These are phyloP conservation scores for Caenorhabditis remanei DNA, from an alignment of 1,140 invertebrate species.

Conservation along the genomic window DNA sequence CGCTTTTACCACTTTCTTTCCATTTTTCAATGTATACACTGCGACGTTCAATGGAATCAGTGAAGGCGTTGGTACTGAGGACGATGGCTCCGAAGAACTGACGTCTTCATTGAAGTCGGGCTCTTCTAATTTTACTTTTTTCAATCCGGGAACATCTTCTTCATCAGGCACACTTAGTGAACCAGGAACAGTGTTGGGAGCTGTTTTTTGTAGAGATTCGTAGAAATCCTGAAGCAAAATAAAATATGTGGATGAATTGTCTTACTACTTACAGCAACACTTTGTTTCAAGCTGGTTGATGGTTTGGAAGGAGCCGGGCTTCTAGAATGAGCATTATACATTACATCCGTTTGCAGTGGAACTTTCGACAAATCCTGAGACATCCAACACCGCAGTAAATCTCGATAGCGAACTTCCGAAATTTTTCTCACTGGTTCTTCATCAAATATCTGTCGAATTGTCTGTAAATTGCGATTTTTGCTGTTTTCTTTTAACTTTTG, in stretches of 20 bases:
- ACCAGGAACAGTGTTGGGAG: no score
- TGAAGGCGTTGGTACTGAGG: neutral
- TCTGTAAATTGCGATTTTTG: neutral
- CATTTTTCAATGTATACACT: conserved; percentile 19
- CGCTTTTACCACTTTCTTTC: conserved; percentile 17
- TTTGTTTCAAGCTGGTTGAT: no score
- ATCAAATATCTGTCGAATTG: neutral
- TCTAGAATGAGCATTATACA: no score
- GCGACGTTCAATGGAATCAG: neutral
- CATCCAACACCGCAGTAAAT: neutral
- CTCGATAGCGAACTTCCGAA: neutral
- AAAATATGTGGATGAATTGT: no score
- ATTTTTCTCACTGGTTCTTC: neutral
- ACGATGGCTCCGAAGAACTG: neutral
- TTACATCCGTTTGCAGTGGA: neutral
- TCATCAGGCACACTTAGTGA: neutral
- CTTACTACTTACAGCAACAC: no score
- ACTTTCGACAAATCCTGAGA: neutral
- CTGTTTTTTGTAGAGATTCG: no score
- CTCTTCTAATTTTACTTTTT: conserved; percentile 24
- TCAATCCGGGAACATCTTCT: neutral
- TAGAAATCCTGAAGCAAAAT: no score
- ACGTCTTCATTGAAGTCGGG: neutral
- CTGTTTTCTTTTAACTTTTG: neutral
- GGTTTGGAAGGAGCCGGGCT: no score